These are phyloP conservation scores for Melipona quadrifasciata DNA, from an alignment of 1,140 invertebrate species.

Conservation along the genomic window DNA sequence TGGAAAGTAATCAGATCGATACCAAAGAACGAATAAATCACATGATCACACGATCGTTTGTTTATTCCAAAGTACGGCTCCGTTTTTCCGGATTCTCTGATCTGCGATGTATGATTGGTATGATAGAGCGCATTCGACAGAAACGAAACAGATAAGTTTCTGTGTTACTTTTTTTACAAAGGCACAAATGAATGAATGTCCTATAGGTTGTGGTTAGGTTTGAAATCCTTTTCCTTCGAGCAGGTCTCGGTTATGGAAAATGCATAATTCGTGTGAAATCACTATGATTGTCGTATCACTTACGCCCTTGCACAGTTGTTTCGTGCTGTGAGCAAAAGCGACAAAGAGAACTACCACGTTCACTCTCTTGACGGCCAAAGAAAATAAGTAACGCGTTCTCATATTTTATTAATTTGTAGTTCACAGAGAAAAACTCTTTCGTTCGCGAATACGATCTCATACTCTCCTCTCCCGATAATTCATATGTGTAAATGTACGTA, in stretches of 20 bases:
- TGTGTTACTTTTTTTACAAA: constrained; percentile 28
- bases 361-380: constrained; percentile 35
- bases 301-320: neutral
- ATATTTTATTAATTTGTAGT: neutral
- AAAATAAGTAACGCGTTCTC: neutral
- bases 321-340: neutral
- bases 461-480: neutral
- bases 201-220: constrained; percentile 18
- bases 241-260: constrained; percentile 33
- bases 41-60: constrained; percentile 16
- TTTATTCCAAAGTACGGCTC: constrained; percentile 1
- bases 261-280: constrained; percentile 1
- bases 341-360: neutral
- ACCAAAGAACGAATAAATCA: neutral
- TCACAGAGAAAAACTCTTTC: neutral
- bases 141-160: neutral
- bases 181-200: neutral
- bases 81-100: neutral
- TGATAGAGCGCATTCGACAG: neutral
- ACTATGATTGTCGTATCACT: constrained; percentile 7
- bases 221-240: constrained; percentile 36
- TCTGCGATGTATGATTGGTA: neutral
- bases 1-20: constrained; percentile 1
- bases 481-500: neutral
- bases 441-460: too few relatives aligned